Base-by-base conservation (phyloP, 2,113 vertebrate species). In the Petrocephalus microphthalmus region DNA sequence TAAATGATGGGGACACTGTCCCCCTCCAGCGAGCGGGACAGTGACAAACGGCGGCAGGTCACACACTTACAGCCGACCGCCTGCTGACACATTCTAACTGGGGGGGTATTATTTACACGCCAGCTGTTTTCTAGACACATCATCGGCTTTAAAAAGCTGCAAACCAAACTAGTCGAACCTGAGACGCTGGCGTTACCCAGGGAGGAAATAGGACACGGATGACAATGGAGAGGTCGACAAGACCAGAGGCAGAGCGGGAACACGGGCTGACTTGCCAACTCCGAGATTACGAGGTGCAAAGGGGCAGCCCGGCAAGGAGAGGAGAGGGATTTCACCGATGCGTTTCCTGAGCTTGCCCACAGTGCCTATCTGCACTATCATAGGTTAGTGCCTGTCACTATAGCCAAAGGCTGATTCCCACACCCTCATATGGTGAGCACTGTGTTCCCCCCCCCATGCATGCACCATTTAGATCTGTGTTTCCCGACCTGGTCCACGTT, bases 121-220 rank as follows among this genome's bases (percentile, higher is more conserved):
- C 88, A 93, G 90, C 83, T 82, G 92, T 93, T 93, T 93, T 90
- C 89, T 90, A 88, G 5, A 85, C 33, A 78, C 45, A 47, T 86
- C 88, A 88, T 52, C 5, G 71, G 2, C 71, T 56, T 3, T 42
- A 56, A 78, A 78, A 88, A 56, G 78, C 52, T 52, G n/a, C 87
- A 47, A 53, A 37, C 33, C 51, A 47, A n/a, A 1, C 78, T 49
- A 51, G 10, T 15, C 51, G n/a, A 49, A 54, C 25, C 47, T 74
- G n/a, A 49, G 60, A 67, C 20, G 53, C 67, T 45, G 87, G 81
- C 49, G 29, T 49, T 51, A 8, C 52, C 19, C 29, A 7, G 33
- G 3, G 3, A 51, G 74, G n/a, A 88, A 53, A 37, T 10, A 52
- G 74, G 74, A 84, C 78, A 1, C 45, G 85, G 25, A 86, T 47